Evolutionary conservation across 2,888 invertebrate species (phyloP), one percentile per base, ranked within the genome.

Genomic region (Ferrisia virgata): DNA sequence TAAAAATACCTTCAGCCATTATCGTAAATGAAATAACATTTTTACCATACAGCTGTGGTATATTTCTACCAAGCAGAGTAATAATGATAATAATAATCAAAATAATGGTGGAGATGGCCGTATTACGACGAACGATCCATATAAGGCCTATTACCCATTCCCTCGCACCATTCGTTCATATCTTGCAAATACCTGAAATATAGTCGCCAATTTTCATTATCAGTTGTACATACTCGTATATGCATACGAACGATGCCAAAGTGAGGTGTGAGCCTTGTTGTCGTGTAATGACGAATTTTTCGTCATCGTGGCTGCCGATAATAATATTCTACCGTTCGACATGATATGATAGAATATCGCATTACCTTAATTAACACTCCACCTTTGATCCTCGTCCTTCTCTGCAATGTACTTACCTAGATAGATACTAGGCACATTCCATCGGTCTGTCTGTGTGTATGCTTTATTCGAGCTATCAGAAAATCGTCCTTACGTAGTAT

Each of bases 281-380:
- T n/a, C n/a, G n/a, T n/a, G n/a, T n/a, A n/a, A 53, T 18, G 53
- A 53, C 53, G 36, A 22, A 53, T 22, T 22, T 22, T 53, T 22
- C 18, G 22, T 53, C 53, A 47, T 18, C 53, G 53, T 18, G 2
- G 5, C 22, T 11, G 5, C 2, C 25, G 3, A 58, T 64, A 15
- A 28, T 64, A 53, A 22, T 47, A 6, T 22, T 53, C 53, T 36
- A 6, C 36, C 36, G 36, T 5, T 53, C 53, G 53, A 53, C 53
- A 22, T 22, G 8, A 36, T 40, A 40, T 22, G 36, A 22, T 53
- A 53, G 18, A 22, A 53, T 22, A 53, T 53, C 53, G 36, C 81
- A 81, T 81, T 81, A 81, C 81, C 43, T 58, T 81, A 81, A 81
- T 81, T 81, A 81, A 58, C 58, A 22, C 53, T 53, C 22, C 53